Percentiles rank a stretch among this genome's conserved stretches.
Evolutionary conservation across 2,797 vertebrate genomes (phyloP).

Genomic region (Lepidocolaptes lacrymiger): DNA sequence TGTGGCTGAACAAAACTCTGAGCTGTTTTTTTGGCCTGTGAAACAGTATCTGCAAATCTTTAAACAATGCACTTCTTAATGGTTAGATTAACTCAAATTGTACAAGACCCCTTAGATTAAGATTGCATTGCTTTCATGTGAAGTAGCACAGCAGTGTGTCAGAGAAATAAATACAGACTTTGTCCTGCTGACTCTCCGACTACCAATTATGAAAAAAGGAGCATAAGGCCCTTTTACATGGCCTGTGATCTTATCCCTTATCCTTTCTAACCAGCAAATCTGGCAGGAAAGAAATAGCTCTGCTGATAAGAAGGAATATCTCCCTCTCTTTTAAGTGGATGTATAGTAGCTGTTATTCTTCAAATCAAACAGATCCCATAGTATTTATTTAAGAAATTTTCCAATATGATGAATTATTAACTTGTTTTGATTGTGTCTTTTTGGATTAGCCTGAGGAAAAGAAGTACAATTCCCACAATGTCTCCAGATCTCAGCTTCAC

Average conservation of each 20-base stretch:
- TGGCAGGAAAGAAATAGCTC: conserved; percentile 22
- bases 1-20: background rate
- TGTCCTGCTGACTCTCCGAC: background rate
- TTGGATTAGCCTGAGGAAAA: background rate
- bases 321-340: conserved; percentile 8
- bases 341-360: background rate
- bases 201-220: background rate
- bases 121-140: background rate
- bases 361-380: background rate
- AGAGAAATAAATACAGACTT: conserved; percentile 6
- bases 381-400: conserved; percentile 33
- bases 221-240: background rate
- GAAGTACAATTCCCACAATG: background rate
- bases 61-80: conserved; percentile 26
- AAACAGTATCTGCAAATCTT: conserved; percentile 24
- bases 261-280: conserved; percentile 12
- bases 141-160: background rate
- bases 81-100: background rate
- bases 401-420: conserved; percentile 33
- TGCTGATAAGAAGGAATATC: conserved; percentile 23
- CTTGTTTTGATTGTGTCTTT: background rate
- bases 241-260: conserved; percentile 22
- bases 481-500: background rate
- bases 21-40: background rate
- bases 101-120: background rate